Evolutionary conservation across 2,113 vertebrate species (phyloP), one percentile per base, ranked within the genome.

Genomic region (Microcebus jonahi): DNA sequence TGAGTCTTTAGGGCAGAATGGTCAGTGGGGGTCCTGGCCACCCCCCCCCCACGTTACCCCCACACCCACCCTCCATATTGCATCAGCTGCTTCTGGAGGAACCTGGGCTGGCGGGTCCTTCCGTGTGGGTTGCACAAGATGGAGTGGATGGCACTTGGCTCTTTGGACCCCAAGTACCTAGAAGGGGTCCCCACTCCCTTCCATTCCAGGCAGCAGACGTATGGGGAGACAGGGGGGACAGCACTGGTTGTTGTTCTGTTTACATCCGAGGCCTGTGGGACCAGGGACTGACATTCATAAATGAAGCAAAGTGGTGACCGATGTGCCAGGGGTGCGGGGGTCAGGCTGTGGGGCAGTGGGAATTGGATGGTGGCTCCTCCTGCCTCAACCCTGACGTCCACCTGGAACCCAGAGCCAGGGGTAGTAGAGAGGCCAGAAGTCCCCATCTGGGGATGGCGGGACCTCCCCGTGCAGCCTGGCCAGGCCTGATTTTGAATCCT

Each of bases 401-500:
- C 10, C n/a, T 48, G 45, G 48, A 77, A 36, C 57, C 63, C 67
- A 82, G 55, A 80, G 34, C 75, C 1, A 0, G 50, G 1, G 50
- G 36, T 23, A n/a, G 23, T 11, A 59, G 34, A 88, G 59, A 77
- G 23, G 71, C 68, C 86, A 77, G 76, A 75, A 48, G 42, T 34
- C 71, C 76, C 63, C 12, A 9, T 87, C 45, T 73, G 45, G 17
- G 53, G 71, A 71, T 55, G 18, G 53, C 23, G 14, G 9, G 71
- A 50, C 87, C 92, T 92, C 45, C 39, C 39, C 18, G 55, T 71
- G 17, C 11, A 88, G 83, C 87, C 65, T 42, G 8, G 53, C 57
- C 68, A 87, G 55, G 93, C 57, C 88, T 71, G 77, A 53, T 79
- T 86, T 77, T 90, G 91, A 94, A 96, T 97, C 92, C 90, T 93